Percentiles rank a stretch among this genome's conserved stretches.
These are phyloP conservation scores for Clinocottus analis DNA, from an alignment of 2,113 vertebrate genomes.

Conservation along the genomic window DNA sequence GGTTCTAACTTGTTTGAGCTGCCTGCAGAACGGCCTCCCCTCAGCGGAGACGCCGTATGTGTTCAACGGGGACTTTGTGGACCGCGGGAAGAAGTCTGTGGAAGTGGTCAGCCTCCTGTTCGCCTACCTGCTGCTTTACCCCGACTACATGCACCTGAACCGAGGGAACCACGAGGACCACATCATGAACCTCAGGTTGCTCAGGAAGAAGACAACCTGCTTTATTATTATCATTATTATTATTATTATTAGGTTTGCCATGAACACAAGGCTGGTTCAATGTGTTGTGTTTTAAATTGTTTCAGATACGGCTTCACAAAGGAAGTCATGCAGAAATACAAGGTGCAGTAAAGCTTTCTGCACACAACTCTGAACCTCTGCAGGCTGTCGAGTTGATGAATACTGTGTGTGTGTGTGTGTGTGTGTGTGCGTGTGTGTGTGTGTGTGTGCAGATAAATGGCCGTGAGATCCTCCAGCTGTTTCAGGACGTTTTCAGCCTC, in stretches of 20 bases:
- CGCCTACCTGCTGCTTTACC: slow-evolving; percentile 92
- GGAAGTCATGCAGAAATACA: slow-evolving; percentile 94
- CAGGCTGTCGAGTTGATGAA: too few species aligned
- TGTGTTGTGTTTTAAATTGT: slow-evolving; percentile 33
- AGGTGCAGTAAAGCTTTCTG: slow-evolving; percentile 81
- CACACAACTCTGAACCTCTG: not conserved
- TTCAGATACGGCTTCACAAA: slow-evolving; percentile 96
- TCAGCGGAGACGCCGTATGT: slow-evolving; percentile 90
- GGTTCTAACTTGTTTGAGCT: not conserved
- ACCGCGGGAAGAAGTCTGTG: slow-evolving; percentile 92
- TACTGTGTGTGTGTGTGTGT: too few species aligned
- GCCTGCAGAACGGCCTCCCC: slow-evolving; percentile 92
- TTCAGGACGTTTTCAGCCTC: slow-evolving; percentile 93
- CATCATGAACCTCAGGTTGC: slow-evolving; percentile 95
- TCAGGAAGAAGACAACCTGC: not conserved
- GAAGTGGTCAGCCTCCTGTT: slow-evolving; percentile 93
- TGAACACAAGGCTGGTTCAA: not conserved
- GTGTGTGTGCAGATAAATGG: slow-evolving; percentile 83
- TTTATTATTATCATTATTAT: too few species aligned
- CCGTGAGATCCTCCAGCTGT: slow-evolving; percentile 86
- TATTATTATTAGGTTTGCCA: too few species aligned
- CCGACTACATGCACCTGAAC: slow-evolving; percentile 92
- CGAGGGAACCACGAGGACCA: slow-evolving; percentile 98
- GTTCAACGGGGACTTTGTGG: slow-evolving; percentile 98
- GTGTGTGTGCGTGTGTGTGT: slow-evolving; percentile 10